Evolutionary conservation across 2,797 vertebrate genomes (phyloP).

Genomic region (Cuculus canorus): DNA sequence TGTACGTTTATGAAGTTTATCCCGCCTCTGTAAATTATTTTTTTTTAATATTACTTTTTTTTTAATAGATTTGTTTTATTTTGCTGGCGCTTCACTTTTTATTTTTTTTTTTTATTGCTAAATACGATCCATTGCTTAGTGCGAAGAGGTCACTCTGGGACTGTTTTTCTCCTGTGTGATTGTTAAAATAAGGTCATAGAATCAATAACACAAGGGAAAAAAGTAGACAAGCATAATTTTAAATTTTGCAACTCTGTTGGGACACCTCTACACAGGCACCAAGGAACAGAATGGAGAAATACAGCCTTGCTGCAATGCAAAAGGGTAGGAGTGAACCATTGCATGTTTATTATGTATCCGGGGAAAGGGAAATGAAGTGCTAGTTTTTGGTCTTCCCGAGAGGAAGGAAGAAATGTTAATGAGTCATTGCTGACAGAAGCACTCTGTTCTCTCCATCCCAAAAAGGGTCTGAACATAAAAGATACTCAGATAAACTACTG

Average conservation of each 20-base stretch:
- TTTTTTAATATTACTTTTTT: not conserved
- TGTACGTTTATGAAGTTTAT: not conserved
- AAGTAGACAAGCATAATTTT: not conserved
- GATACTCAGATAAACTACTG: not conserved
- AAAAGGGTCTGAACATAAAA: not conserved
- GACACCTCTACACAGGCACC: not conserved
- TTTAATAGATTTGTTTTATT: not conserved
- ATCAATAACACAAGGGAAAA: not conserved
- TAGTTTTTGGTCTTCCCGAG: conserved; percentile 44
- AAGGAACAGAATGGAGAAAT: not conserved
- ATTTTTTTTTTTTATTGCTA: not conserved
- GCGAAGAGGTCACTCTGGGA: not conserved
- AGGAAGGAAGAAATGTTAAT: conserved; percentile 49
- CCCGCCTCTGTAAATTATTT: not conserved
- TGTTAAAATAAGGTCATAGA: not conserved
- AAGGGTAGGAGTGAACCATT: not conserved
- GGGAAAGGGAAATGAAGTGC: conserved; percentile 33
- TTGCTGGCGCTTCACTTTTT: not conserved
- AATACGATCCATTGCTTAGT: not conserved
- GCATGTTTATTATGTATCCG: conserved; percentile 3
- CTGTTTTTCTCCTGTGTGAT: not conserved
- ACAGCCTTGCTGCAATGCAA: not conserved
- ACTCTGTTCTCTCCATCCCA: not conserved
- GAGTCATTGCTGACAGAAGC: conserved; percentile 52
- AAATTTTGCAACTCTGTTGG: not conserved